Evolutionary conservation across 2,888 invertebrate species (phyloP), one percentile per base, ranked within the genome.

Genomic region (Meteorus cinctellus): DNA sequence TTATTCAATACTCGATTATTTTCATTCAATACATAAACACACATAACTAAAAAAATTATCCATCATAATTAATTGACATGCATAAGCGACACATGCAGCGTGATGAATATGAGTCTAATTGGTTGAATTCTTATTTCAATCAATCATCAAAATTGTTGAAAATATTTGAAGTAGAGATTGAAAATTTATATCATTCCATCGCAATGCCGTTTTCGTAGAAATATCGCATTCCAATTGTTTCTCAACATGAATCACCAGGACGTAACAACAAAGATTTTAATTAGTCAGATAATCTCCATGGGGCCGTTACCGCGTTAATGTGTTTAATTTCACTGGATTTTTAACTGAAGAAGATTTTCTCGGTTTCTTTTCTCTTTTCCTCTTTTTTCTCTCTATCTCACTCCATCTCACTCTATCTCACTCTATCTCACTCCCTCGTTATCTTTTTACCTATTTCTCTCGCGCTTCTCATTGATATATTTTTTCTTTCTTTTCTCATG

Each of bases 71-170:
- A 27, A 10, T 67, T 1, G 4, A 6, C 14, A 41, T 45, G 27
- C 14, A 45, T 29, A 24, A 36, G 29, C 60, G 34, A 41, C 24
- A 60, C 19, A 68, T 70, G 24, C 14, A 70, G 36, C 59, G 31
- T 16, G 19, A 24, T 31, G 4, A 27, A 5, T 55, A 14, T 36
- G 31, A 59, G 36, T 36, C 41, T 71, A 62, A 71, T 71, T 62
- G 71, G 71, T 27, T 31, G n/a, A 29, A 27, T 59, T 62, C 60
- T 71, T 71, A 71, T 19, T 27, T 41, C 62, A 62, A 62, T 36
- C 60, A 34, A 71, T 60, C 60, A 62, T 60, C 41, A 27, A 71
- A 36, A 71, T 71, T 71, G 24, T 71, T 27, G 5, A 2, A n/a
- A 60, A 36, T 71, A 41, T 34, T 24, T 34, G 24, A 24, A 24